Base-by-base conservation (phyloP, 2,113 vertebrate genomes). In the Laterallus jamaicensis region DNA sequence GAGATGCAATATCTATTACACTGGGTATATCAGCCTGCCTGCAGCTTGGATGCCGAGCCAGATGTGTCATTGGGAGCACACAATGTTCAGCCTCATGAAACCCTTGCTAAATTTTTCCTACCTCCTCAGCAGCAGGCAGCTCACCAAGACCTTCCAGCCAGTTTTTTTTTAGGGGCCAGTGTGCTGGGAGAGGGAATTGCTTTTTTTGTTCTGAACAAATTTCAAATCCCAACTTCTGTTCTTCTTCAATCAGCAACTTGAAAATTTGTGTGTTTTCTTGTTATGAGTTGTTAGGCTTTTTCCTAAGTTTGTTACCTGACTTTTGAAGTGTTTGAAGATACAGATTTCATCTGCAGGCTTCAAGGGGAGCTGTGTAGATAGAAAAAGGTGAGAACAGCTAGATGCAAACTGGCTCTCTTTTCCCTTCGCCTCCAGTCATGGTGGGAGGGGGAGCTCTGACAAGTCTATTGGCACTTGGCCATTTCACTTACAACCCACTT, bases 11-110 rank as follows among this genome's bases (percentile, higher is more conserved):
- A 3, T 49, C 37, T 86, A 2, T 90, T 68, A n/a, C 62, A 58
- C 18, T 96, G 96, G 90, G 73, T 95, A 39, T 88, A 50, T 88
- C 78, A 44, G 88, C 79, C 85, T 83, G 55, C 31, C 90, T 93
- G 92, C 90, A 90, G 88, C 85, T 74, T 8, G 10, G 90, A 12
- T 83, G 87, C 90, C 2, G 25, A 94, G 71, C 90, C 94, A 86
- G 82, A 92, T 80, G 50, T 83, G 92, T 70, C 76, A 68, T 2
- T 73, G 75, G 52, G 52, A 95, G 68, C 76, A 78, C 85, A 55
- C 32, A 60, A 15, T 64, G 80, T 55, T 88, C 76, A 86, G 42
- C 75, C 59, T 88, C 52, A 15, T 42, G 18, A 85, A 81, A 68
- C 40, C 52, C 63, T 63, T 58, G 67, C 40, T n/a, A 8, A 31